Evolutionary conservation across 2,797 vertebrate species (phyloP).

Genomic region (Manis javanica): DNA sequence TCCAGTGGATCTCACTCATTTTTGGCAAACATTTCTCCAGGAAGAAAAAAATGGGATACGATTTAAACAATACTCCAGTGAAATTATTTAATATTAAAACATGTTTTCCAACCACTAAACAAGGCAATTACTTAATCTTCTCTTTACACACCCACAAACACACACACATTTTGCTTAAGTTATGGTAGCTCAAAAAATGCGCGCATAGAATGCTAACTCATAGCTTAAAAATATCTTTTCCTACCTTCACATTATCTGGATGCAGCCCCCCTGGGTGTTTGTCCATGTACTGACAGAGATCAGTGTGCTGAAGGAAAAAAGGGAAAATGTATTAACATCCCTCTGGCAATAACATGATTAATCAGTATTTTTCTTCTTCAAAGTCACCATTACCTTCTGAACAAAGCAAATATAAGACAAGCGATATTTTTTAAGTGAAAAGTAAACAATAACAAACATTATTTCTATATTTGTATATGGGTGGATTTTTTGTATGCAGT

Average conservation of each 20-base stretch:
- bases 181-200: background rate
- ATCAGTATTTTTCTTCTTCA: constrained; percentile 80
- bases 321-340: constrained; percentile 81
- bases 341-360: constrained; percentile 68
- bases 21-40: background rate
- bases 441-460: too few species aligned
- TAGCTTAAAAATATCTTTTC: constrained; percentile 72
- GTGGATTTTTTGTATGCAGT: background rate
- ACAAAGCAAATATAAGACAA: constrained; percentile 72
- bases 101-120: background rate
- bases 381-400: constrained; percentile 56
- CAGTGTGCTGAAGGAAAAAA: constrained; percentile 93
- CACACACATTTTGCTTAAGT: background rate
- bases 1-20: background rate
- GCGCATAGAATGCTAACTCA: background rate
- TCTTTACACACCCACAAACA: background rate
- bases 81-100: constrained; percentile 47
- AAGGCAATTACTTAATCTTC: background rate
- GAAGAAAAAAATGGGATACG: background rate
- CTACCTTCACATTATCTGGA: constrained; percentile 98
- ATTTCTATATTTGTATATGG: too few species aligned
- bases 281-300: constrained; percentile 99
- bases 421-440: too few species aligned
- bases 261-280: constrained; percentile 96
- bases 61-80: background rate